Evolutionary conservation across 2,797 vertebrate genomes (phyloP), one percentile per base, ranked within the genome.

Genomic region (Intellagama lesueurii): DNA sequence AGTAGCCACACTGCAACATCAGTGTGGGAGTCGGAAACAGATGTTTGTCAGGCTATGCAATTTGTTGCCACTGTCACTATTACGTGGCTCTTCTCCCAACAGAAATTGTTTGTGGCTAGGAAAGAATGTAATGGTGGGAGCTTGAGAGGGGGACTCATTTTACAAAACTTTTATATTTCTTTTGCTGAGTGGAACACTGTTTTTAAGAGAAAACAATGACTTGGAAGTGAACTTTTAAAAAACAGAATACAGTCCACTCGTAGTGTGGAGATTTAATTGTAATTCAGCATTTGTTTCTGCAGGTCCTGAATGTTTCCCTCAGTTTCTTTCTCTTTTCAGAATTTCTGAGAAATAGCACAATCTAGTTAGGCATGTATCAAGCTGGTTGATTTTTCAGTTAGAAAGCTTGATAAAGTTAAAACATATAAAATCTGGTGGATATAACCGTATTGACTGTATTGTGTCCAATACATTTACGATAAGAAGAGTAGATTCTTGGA

Each of bases 1-100:
- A 94, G 91, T 92, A 89, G 92, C 87, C 90, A 88, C 93, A 92
- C 93, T 92, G 94, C 94, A 94, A 22, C 94, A 95, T 96, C 96
- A 95, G 96, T 92, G 96, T 95, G 95, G 94, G 97, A 95, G 96
- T 96, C 96, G 97, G 97, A 98, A 98, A 97, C 97, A 97, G 97
- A 97, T 97, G 97, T 97, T 96, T 96, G 78, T 22, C 0, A 79
- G 94, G 97, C 97, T 97, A 97, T 97, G 93, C 95, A 94, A 96
- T 96, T 97, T 96, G 95, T 97, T 97, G 97, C 97, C 97, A 95
- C 95, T 92, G 96, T 95, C 94, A 89, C 96, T 97, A 94, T 95
- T 95, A 89, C 64, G 91, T 97, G 96, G 97, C 96, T 96, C 91
- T 94, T 93, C 95, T 97, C 97, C 97, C 96, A 94, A 95, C 91